Evolutionary conservation across 2,113 vertebrate genomes (phyloP), one percentile per base, ranked within the genome.

Genomic region (Lontra canadensis): DNA sequence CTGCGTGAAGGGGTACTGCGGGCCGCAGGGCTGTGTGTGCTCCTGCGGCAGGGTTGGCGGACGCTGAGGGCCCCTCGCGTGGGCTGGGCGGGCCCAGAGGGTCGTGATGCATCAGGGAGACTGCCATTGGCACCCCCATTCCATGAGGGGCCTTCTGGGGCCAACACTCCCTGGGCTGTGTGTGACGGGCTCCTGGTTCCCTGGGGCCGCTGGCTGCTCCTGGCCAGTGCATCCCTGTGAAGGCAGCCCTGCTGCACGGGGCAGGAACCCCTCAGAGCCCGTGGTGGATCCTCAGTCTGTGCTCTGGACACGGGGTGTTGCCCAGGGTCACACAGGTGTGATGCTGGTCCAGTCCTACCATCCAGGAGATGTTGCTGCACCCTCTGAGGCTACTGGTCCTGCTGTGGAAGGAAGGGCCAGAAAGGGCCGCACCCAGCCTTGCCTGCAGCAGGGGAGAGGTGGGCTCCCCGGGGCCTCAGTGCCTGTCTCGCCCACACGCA

Each of bases 211-310:
- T 0, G 23, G 39, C 39, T 26, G 71, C 39, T 26, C 39, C 23
- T 3, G 7, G 42, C 7, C 15, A 29, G 42, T 13, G 4, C 4
- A 0, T 4, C 14, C 26, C 74, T 18, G 14, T 2, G 15, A 15
- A 10, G 7, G 74, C 26, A 42, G 8, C 74, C 74, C 26, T 15
- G 42, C 14, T 1, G 7, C 1, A 4, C 2, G 26, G 8, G 42
- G 26, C 4, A 1, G 7, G 26, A 17, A 29, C 42, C 26, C 2
- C 6, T 18, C 42, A 18, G 36, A 47, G 74, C 42, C 74, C 26
- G 7, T 4, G 14, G 42, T 4, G 15, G 14, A 47, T 10, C 8
- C 26, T 1, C 26, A 9, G 42, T 47, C 42, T 15, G 71, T 42
- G 74, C 39, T 17, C 14, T 17, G 74, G 26, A 29, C 26, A 9